Conservation (phyloP, 1,140 invertebrate genomes). For the Manduca sexta region DNA sequence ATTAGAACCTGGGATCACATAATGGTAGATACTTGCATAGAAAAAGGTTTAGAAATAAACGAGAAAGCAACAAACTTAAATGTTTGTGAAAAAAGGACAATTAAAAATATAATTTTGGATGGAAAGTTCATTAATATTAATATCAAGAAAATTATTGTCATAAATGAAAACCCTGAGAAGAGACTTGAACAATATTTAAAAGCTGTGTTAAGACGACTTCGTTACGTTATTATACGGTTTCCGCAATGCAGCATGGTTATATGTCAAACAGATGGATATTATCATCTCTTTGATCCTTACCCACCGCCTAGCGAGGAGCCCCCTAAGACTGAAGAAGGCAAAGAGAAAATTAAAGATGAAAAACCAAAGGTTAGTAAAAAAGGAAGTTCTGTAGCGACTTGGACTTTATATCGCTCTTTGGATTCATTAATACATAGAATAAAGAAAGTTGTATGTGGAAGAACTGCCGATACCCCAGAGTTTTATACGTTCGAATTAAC, state of each 20-base stretch:
- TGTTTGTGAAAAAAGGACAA: conserved; percentile 72
- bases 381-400: conserved; percentile 32
- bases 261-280: conserved; percentile 69
- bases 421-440: conserved; percentile 41
- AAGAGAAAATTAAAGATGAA: conserved; percentile 10
- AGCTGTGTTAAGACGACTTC: conserved; percentile 55
- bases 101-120: conserved; percentile 75
- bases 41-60: conserved; percentile 72
- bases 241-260: conserved; percentile 71
- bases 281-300: conserved; percentile 76
- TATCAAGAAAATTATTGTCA: conserved; percentile 69
- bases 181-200: conserved; percentile 57
- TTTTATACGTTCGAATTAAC: conserved; percentile 74
- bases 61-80: conserved; percentile 71
- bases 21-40: conserved; percentile 74
- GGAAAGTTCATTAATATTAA: conserved; percentile 77
- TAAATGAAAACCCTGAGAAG: conserved; percentile 57
- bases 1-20: conserved; percentile 75
- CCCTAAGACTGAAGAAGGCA: conserved; percentile 15
- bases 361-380: conserved; percentile 23
- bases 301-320: conserved; percentile 38
- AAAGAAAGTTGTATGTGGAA: conserved; percentile 20
- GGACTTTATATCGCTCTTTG: conserved; percentile 49
- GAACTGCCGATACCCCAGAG: conserved; percentile 32
- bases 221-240: conserved; percentile 74